Conservation (phyloP, 2,888 invertebrate genomes). For the Stenodera caucasica region DNA sequence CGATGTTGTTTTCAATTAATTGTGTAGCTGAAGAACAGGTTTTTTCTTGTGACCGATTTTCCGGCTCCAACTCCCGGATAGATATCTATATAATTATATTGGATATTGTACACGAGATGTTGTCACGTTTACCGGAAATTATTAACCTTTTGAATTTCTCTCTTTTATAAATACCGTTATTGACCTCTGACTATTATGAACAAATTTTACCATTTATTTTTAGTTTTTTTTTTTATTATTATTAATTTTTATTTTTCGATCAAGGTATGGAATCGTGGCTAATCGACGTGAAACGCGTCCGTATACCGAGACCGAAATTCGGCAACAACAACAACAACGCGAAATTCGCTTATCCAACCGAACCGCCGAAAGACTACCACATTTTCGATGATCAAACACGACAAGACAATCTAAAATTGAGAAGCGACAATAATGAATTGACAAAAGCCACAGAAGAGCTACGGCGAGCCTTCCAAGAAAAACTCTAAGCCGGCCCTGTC, state of each 20-base stretch:
- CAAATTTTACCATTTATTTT: not conserved
- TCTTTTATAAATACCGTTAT: not conserved
- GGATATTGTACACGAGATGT: slow-evolving; percentile 1
- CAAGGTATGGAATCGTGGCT: slow-evolving; percentile 81
- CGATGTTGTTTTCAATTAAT: not conserved
- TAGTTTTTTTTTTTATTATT: not conserved
- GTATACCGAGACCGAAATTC: slow-evolving; percentile 84
- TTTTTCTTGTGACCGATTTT: slow-evolving; percentile 1
- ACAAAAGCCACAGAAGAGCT: slow-evolving; percentile 75
- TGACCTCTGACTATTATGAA: slow-evolving; percentile 3
- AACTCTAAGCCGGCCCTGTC: slow-evolving; percentile 62
- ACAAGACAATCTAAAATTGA: slow-evolving; percentile 60
- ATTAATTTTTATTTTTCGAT: slow-evolving; percentile 2
- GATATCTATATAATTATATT: not conserved
- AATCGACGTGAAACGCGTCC: slow-evolving; percentile 78
- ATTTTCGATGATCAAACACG: slow-evolving; percentile 60
- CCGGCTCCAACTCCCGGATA: not conserved
- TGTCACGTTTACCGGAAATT: slow-evolving; percentile 7
- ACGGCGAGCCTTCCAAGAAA: slow-evolving; percentile 74
- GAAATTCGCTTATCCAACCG: slow-evolving; percentile 63
- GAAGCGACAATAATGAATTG: slow-evolving; percentile 55
- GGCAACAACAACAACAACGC: slow-evolving; percentile 59
- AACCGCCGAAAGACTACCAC: slow-evolving; percentile 76
- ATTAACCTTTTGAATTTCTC: not conserved
- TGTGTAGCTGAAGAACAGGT: not conserved